A percentile compares a stretch with the other conserved stretches of the same genome.
Evolutionary conservation across 1,140 invertebrate genomes (phyloP).

Genomic region (Bradysia coprophila): DNA sequence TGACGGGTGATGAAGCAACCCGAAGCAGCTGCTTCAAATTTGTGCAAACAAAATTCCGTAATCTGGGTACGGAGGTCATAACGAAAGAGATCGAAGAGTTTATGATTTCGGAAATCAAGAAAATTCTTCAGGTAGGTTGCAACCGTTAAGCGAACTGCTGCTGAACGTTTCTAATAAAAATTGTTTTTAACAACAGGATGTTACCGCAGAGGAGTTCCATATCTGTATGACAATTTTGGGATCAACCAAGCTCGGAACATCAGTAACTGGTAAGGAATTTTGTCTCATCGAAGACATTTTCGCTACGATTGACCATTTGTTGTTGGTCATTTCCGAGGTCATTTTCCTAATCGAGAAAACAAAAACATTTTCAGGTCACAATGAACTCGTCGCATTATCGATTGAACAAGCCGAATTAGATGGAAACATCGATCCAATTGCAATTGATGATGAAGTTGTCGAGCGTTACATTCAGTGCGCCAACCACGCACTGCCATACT

Average conservation of each 20-base stretch:
- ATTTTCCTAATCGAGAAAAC: too few species aligned
- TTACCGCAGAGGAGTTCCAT: conserved; percentile 83
- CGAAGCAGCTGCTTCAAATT: conserved; percentile 81
- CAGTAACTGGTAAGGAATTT: too few species aligned
- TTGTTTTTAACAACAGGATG: conserved; percentile 38
- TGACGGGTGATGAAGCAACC: conserved; percentile 51
- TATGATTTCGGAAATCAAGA: conserved; percentile 70
- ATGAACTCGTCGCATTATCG: conserved; percentile 70
- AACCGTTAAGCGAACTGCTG: conserved; percentile 4
- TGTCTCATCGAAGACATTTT: too few species aligned
- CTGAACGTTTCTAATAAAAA: conserved; percentile 1
- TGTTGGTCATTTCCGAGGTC: too few species aligned
- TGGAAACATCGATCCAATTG: conserved; percentile 57
- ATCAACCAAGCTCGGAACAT: conserved; percentile 59
- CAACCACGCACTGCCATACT: conserved; percentile 65
- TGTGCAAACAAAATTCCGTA: conserved; percentile 63
- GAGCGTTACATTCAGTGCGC: conserved; percentile 71
- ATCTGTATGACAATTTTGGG: conserved; percentile 71
- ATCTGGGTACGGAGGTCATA: conserved; percentile 54
- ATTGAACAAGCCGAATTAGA: conserved; percentile 61
- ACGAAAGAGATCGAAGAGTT: conserved; percentile 75
- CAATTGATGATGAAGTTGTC: conserved; percentile 53
- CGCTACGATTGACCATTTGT: too few species aligned
- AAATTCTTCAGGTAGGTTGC: conserved; percentile 50
- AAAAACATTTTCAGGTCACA: conserved; percentile 69